Conservation (phyloP, 2,797 vertebrate species). For the Peromyscus eremicus region DNA sequence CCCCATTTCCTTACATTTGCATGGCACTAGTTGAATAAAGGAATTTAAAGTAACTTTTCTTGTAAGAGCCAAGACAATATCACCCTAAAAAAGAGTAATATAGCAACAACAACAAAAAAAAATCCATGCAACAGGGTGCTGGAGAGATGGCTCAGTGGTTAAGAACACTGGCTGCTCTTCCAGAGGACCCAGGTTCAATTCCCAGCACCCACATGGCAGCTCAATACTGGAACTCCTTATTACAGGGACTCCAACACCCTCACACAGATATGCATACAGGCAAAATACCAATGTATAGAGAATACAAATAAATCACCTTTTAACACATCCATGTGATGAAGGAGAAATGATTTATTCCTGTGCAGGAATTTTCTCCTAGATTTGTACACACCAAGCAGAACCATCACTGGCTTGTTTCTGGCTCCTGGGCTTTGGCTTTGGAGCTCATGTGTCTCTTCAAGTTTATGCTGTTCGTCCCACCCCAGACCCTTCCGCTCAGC, state of each 20-base stretch:
- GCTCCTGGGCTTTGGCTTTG: not conserved
- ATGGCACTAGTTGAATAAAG: constrained; percentile 2
- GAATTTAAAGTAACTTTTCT: constrained; percentile 10
- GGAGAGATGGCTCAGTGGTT: not conserved
- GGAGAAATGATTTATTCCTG: not conserved
- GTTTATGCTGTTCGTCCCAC: not conserved
- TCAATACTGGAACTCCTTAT: not conserved
- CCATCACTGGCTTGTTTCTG: not conserved
- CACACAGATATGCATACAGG: not conserved
- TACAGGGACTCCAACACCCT: not conserved
- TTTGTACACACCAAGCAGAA: not conserved
- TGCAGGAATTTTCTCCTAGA: not conserved
- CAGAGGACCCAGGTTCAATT: not conserved
- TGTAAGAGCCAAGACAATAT: constrained; percentile 41
- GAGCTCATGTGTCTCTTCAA: rapidly evolving
- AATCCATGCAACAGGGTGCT: too few species aligned
- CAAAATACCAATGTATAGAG: too few species aligned
- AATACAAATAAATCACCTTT: not conserved
- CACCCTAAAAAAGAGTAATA: constrained; percentile 52
- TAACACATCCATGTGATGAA: not conserved
- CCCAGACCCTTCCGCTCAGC: not conserved
- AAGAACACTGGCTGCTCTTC: not conserved
- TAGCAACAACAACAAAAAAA: too few species aligned
- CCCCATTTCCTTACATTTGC: not conserved
- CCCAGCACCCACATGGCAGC: not conserved